Evolutionary conservation across 2,113 vertebrate species (phyloP), one percentile per base, ranked within the genome.

Genomic region (Microcebus tavaratra): DNA sequence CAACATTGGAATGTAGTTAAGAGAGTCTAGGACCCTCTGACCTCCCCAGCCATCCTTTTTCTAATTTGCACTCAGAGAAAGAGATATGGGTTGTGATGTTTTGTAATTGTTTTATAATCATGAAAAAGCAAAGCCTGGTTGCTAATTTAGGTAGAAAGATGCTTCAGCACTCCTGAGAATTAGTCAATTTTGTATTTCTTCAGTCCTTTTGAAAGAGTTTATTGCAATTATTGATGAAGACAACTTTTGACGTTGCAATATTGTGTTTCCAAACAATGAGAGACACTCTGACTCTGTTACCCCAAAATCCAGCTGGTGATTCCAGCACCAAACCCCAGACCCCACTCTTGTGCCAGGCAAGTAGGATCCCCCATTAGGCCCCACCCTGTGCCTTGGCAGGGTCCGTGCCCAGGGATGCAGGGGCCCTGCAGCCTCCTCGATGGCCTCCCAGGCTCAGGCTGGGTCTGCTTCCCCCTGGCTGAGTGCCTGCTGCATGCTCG

Each of bases 131-230:
- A 68, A 27, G 67, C 67, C 29, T 25, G 50, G 34, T 36, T 75
- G 88, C 73, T 87, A 18, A 34, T 61, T 79, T 86, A 73, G 61
- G 29, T 34, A 21, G n/a, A 55, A 53, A 94, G 79, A 65, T 25
- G 23, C 70, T 85, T 63, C 5, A 34, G 70, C 7, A 14, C 73
- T 18, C 91, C 27, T 65, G 73, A 70, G 48, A 48, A 88, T 97
- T 96, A 80, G 96, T 67, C 96, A 94, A 98, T 79, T n/a, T 68
- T 82, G 39, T 20, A n/a, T 98, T 97, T 98, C 98, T 84, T 93
- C 98, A 98, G 29, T 23, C 10, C 94, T 97, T 97, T 93, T 97
- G 97, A 96, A 98, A 98, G 2, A 65, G 17, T 15, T 86, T 65
- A 36, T 93, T 95, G 97, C 96, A 87, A 80, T 94, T 93, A 93